These are phyloP conservation scores for Pluvialis apricaria DNA, from an alignment of 2,113 vertebrate genomes.

Conservation along the genomic window DNA sequence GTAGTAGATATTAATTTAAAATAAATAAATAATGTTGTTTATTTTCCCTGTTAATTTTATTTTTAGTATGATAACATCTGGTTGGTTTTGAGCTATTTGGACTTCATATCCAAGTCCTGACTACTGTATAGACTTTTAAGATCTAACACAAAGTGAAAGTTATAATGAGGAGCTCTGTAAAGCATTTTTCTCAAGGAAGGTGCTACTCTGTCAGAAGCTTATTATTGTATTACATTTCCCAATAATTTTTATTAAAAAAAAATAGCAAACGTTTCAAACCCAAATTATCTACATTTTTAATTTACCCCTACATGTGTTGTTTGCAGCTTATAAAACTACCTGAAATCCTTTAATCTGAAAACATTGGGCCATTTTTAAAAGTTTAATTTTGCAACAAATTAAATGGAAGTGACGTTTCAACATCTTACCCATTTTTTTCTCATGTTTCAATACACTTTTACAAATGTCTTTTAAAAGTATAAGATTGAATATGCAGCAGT, in stretches of 20 bases:
- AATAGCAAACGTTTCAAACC: neutral
- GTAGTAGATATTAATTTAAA: neutral
- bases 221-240: neutral
- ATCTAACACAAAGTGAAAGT: neutral
- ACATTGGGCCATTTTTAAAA: neutral
- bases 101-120: neutral
- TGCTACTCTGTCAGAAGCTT: neutral
- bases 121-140: neutral
- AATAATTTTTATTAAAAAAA: neutral
- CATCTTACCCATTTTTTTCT: neutral
- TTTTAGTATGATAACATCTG: neutral
- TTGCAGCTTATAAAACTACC: neutral
- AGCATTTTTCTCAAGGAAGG: neutral
- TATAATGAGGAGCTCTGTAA: neutral
- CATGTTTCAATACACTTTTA: neutral
- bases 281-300: neutral
- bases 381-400: neutral
- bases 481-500: neutral
- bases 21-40: neutral
- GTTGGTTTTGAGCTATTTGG: neutral
- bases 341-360: neutral
- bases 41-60: neutral
- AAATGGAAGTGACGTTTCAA: neutral
- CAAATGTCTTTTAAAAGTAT: neutral
- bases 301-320: accelerated